Conservation (phyloP, 2,113 vertebrate species). For the pig (Sus scrofa) region T2T-Sscrofa CM000817.6:170197001-170197500, state of each 20-base stretch:
- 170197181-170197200: no score
- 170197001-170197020: background rate
- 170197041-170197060: slow-evolving; percentile 16
- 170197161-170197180: no score
- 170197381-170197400: slow-evolving; percentile 35
- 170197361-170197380: slow-evolving; percentile 49
- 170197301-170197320: slow-evolving; percentile 29
- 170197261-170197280: background rate
- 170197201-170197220: no score
- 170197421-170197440: background rate
- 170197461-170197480: background rate
- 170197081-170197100: background rate
- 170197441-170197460: slow-evolving; percentile 27
- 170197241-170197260: no score
- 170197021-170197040: background rate
- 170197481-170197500: slow-evolving; percentile 28
- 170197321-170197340: slow-evolving; percentile 49
- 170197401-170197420: slow-evolving; percentile 10
- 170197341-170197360: slow-evolving; percentile 37
- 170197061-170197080: background rate
- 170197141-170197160: no score
- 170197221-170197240: no score
- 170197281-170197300: slow-evolving; percentile 22
- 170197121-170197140: no score
- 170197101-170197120: no score